phyloP scores from a whole-genome alignment of 2,113 vertebrate species.

The Irena cyanogastra region DNA sequence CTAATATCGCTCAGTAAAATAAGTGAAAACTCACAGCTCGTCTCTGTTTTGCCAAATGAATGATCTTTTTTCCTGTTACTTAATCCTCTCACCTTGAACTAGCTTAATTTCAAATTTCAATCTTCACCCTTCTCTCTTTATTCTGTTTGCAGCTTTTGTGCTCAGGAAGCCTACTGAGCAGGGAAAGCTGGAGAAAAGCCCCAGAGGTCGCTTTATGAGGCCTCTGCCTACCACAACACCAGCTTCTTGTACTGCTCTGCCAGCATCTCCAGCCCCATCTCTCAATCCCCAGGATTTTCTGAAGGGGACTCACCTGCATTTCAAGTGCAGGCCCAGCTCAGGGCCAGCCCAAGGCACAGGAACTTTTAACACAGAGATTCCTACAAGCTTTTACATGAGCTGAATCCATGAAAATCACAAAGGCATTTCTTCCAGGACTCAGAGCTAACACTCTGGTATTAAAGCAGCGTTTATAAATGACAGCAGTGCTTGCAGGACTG shows the following conservation, averaged over 20 bases:
- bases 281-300: not conserved
- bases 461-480: not conserved
- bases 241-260: not conserved
- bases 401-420: not conserved
- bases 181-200: not conserved
- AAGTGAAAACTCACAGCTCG: slow-evolving; percentile 62
- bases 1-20: slow-evolving; percentile 63
- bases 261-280: not conserved
- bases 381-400: not conserved
- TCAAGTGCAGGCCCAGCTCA: not conserved
- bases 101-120: not conserved
- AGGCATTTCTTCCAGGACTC: not conserved
- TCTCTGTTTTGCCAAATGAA: slow-evolving; percentile 55
- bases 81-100: slow-evolving; percentile 44
- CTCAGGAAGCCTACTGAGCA: not conserved
- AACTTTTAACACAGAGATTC: not conserved
- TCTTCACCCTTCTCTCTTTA: not conserved
- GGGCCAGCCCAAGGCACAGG: not conserved
- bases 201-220: fast-evolving
- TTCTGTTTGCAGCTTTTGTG: not conserved
- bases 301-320: not conserved
- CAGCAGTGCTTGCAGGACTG: not conserved
- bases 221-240: not conserved
- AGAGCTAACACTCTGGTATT: not conserved
- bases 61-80: slow-evolving; percentile 27